A percentile compares a stretch with the other conserved stretches of the same genome.
Conservation (phyloP, 2,113 vertebrate species). For the Manacus vitellinus region DNA sequence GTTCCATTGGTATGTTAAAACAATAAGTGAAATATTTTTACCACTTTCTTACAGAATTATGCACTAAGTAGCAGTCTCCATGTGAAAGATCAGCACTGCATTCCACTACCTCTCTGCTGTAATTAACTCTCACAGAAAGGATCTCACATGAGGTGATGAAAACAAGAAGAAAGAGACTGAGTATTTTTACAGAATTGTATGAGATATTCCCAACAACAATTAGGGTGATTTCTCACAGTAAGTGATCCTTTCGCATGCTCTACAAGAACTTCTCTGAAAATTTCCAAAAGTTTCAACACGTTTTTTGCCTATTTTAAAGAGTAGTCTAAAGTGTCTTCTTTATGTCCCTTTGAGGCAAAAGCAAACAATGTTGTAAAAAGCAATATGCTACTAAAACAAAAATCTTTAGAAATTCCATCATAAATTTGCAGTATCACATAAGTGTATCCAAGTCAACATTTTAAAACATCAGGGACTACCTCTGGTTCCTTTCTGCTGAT, state of each 20-base stretch:
- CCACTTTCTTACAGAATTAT: neutral
- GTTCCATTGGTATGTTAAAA: neutral
- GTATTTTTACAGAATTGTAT: neutral
- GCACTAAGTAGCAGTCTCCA: too few species aligned
- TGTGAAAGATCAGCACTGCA: fast-evolving
- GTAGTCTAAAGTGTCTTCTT: neutral
- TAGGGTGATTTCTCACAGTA: neutral
- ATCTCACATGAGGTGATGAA: neutral
- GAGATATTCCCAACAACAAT: neutral
- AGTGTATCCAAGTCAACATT: neutral
- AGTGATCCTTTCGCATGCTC: neutral
- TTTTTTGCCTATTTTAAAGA: neutral
- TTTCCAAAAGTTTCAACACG: neutral
- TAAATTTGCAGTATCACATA: neutral
- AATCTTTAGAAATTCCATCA: neutral
- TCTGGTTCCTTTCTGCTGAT: neutral
- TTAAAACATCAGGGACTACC: neutral
- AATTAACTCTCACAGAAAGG: neutral
- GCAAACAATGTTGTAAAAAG: neutral
- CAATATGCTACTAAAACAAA: neutral
- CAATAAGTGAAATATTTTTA: neutral
- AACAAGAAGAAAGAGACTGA: neutral
- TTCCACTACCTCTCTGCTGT: neutral
- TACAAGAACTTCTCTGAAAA: neutral
- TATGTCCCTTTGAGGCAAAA: neutral